These are phyloP conservation scores for Saccostrea cuccullata DNA, from an alignment of 1,140 invertebrate species.

Conservation along the genomic window DNA sequence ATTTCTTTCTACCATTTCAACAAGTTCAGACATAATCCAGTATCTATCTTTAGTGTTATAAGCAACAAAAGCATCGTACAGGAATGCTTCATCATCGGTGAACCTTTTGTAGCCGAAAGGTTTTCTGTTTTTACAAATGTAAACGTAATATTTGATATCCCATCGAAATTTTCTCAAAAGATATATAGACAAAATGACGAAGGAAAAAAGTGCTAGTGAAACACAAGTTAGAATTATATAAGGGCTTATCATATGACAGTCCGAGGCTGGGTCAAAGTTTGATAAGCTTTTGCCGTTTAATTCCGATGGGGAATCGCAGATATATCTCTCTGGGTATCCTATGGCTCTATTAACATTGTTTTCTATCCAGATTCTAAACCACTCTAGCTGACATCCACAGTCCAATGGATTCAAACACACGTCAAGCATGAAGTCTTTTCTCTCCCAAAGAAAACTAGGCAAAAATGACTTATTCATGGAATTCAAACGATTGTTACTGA, in stretches of 20 bases:
- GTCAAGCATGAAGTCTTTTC: conserved; percentile 8
- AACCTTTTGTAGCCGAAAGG: background rate
- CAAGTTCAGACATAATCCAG: conserved; percentile 47
- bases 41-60: conserved; percentile 44
- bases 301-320: conserved; percentile 5
- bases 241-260: background rate
- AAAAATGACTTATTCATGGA: background rate
- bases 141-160: conserved; percentile 37
- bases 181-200: background rate
- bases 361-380: background rate
- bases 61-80: conserved; percentile 52
- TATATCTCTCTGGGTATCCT: background rate
- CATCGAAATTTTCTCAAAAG: conserved; percentile 2
- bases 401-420: conserved; percentile 24
- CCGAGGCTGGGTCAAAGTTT: background rate
- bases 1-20: conserved; percentile 44
- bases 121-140: background rate
- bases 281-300: background rate
- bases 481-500: conserved; percentile 1
- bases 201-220: background rate
- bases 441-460: background rate
- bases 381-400: conserved; percentile 18
- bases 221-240: background rate
- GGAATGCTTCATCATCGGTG: conserved; percentile 23
- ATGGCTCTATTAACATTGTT: background rate